Conservation (phyloP, 2,113 vertebrate genomes). For the Ceratotherium simum region DNA sequence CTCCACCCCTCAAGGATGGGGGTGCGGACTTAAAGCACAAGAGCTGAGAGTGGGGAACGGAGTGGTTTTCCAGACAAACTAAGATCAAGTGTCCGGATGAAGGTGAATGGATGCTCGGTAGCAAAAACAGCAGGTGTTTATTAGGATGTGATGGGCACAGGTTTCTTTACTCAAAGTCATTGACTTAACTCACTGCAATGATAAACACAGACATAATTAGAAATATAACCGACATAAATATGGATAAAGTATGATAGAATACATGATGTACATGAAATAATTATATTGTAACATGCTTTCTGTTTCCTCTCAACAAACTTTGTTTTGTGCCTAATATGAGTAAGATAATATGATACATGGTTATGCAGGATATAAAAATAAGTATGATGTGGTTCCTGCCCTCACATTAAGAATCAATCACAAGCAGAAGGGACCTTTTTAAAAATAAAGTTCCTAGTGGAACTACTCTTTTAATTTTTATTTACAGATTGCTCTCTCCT, state of each 20-base stretch:
- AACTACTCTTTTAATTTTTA: constrained; percentile 1
- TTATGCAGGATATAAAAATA: neutral
- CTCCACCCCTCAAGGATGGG: neutral
- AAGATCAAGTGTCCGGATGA: neutral
- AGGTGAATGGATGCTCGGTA: neutral
- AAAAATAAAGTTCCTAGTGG: neutral
- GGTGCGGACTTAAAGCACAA: neutral
- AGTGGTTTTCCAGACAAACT: neutral
- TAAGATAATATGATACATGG: neutral
- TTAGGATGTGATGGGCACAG: neutral
- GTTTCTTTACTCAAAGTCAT: neutral
- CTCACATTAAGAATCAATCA: neutral
- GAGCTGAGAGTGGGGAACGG: neutral
- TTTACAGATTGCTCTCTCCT: neutral
- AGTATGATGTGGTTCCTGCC: neutral
- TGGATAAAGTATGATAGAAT: neutral
- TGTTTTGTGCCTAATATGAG: neutral
- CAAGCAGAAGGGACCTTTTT: neutral
- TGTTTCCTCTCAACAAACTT: neutral
- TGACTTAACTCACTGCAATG: neutral
- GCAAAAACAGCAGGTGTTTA: neutral
- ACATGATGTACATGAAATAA: neutral
- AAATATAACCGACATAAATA: neutral
- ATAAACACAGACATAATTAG: neutral
- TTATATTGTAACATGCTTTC: neutral